Evolutionary conservation across 2,113 vertebrate species (phyloP).

Genomic region (Mionectes macconnelli): DNA sequence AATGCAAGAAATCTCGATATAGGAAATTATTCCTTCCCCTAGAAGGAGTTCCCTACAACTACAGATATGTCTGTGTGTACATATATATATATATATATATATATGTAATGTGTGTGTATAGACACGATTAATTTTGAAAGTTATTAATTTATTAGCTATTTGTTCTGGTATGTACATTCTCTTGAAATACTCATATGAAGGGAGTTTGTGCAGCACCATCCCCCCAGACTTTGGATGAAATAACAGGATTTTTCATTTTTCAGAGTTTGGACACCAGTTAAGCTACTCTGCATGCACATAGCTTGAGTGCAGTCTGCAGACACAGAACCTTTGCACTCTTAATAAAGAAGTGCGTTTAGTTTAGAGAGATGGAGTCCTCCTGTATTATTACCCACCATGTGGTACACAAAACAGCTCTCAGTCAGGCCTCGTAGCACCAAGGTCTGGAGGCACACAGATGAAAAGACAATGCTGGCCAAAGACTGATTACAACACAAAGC

Average conservation of each 20-base stretch:
- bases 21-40: neutral
- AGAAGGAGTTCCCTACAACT: neutral
- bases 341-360: neutral
- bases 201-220: neutral
- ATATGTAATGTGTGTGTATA: neutral
- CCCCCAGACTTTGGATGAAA: neutral
- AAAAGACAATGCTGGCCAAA: neutral
- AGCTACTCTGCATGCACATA: neutral
- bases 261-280: neutral
- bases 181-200: neutral
- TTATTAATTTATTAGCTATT: neutral
- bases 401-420: neutral
- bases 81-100: too few relatives aligned
- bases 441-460: neutral
- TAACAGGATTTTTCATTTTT: neutral
- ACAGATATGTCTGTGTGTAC: neutral
- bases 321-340: neutral
- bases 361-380: neutral
- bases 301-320: neutral
- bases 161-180: neutral
- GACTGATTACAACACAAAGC: neutral
- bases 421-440: neutral
- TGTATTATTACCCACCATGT: neutral
- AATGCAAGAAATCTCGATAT: neutral
- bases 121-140: accelerated